These are phyloP conservation scores for Drosophila pegasa DNA, from an alignment of 2,888 invertebrate species.

Conservation along the genomic window DNA sequence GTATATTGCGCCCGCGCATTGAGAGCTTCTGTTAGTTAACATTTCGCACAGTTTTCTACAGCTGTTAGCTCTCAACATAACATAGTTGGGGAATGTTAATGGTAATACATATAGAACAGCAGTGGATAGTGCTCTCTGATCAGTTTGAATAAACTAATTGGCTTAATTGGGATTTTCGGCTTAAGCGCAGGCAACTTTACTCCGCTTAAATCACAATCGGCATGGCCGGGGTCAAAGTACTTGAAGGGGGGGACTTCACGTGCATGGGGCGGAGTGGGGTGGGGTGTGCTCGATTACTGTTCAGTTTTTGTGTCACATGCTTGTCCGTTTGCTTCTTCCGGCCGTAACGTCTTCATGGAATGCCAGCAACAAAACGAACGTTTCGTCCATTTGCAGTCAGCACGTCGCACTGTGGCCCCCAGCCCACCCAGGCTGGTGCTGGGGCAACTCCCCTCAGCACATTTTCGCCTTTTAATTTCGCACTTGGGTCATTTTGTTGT, in stretches of 20 bases:
- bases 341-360: conserved; percentile 54
- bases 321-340: conserved; percentile 26
- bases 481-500: conserved; percentile 82
- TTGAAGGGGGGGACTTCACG: not conserved
- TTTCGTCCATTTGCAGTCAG: conserved; percentile 59
- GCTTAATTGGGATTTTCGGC: not conserved
- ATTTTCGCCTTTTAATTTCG: conserved; percentile 82
- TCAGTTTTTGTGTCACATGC: conserved; percentile 37
- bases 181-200: not conserved
- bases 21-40: conserved; percentile 23
- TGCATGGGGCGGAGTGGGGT: not conserved
- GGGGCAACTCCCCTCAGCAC: conserved; percentile 48
- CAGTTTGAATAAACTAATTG: conserved; percentile 8
- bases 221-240: not conserved
- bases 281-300: conserved; percentile 6
- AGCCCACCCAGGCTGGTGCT: not conserved
- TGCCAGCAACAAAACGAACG: conserved; percentile 41
- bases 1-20: conserved; percentile 32
- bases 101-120: not conserved
- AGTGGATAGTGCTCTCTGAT: conserved; percentile 8
- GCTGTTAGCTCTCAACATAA: conserved; percentile 22
- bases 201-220: conserved; percentile 10
- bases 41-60: conserved; percentile 40
- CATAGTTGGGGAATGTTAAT: not conserved
- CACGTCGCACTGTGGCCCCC: conserved; percentile 44